phyloP scores from a whole-genome alignment of 1,140 invertebrate genomes.

The Dendrolimus kikuchii region DNA sequence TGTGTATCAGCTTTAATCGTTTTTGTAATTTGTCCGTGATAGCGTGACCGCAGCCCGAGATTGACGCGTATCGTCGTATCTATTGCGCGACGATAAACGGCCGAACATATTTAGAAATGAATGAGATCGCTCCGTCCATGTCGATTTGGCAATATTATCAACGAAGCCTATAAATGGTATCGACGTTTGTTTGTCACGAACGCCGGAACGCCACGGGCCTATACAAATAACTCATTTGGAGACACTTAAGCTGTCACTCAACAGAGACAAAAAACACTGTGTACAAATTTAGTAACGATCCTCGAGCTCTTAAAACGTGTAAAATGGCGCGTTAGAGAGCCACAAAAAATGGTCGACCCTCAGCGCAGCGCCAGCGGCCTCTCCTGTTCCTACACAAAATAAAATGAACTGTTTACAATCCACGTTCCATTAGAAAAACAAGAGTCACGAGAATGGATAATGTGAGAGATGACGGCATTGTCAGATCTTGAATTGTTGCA shows the following conservation, averaged over 20 bases:
- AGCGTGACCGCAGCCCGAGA: no score
- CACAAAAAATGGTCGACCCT: slow-evolving; percentile 3
- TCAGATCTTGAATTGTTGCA: no score
- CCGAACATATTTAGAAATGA: no score
- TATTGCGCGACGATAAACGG: no score
- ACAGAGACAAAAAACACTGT: slow-evolving; percentile 44
- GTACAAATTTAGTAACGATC: slow-evolving; percentile 56
- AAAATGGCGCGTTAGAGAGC: slow-evolving; percentile 42
- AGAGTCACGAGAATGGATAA: no score
- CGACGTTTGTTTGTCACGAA: slow-evolving; percentile 6
- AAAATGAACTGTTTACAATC: not conserved
- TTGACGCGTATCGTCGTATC: no score
- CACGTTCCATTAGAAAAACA: no score
- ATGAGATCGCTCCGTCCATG: no score
- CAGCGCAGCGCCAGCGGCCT: not conserved
- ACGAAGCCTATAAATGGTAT: slow-evolving; percentile 2
- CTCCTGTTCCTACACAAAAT: not conserved
- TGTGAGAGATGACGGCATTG: no score
- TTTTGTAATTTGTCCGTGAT: no score
- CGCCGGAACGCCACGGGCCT: slow-evolving; percentile 32
- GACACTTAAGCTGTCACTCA: slow-evolving; percentile 57
- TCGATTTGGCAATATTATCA: not conserved
- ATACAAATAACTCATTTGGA: slow-evolving; percentile 59
- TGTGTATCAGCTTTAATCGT: no score
- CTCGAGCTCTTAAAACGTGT: slow-evolving; percentile 49